A percentile compares a stretch with the other conserved stretches of the same genome.
These are phyloP conservation scores for Synergus laeviventris DNA, from an alignment of 2,888 invertebrate genomes.

Conservation along the genomic window DNA sequence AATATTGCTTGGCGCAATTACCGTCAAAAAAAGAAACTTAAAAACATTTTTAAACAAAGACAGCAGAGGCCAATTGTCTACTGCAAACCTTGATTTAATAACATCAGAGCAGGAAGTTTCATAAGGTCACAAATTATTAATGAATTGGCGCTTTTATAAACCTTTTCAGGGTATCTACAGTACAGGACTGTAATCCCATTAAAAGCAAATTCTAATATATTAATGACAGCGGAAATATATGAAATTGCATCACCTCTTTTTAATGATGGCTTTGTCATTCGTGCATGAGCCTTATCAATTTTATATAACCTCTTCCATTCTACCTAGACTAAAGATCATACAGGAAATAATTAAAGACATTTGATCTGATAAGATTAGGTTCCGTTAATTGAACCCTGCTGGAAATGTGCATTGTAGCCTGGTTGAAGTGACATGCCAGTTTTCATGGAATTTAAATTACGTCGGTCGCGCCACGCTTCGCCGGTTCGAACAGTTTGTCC, in stretches of 20 bases:
- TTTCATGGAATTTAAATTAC: conserved; percentile 32
- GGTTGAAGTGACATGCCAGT: conserved; percentile 8
- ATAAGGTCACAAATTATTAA: conserved; percentile 2
- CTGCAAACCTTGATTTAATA: conserved; percentile 3
- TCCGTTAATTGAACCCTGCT: conserved; percentile 4
- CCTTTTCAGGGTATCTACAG: too few species aligned
- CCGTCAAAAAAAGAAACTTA: conserved; percentile 41
- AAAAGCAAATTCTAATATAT: neutral
- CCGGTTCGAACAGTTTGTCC: conserved; percentile 37
- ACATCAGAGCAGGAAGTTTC: conserved; percentile 2
- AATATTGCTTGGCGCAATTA: conserved; percentile 67
- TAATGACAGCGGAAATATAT: neutral
- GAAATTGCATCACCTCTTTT: neutral
- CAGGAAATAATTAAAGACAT: neutral
- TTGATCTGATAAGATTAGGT: neutral
- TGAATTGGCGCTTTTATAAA: neutral
- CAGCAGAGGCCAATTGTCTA: conserved; percentile 4
- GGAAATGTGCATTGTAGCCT: neutral
- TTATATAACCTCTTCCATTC: neutral
- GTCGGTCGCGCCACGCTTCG: conserved; percentile 19
- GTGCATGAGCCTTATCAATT: neutral
- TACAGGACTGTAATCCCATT: too few species aligned
- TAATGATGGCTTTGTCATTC: neutral
- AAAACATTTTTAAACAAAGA: conserved; percentile 16
- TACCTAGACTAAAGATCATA: neutral